Conservation (phyloP, 2,113 vertebrate genomes). For the Tenrec ecaudatus region DNA sequence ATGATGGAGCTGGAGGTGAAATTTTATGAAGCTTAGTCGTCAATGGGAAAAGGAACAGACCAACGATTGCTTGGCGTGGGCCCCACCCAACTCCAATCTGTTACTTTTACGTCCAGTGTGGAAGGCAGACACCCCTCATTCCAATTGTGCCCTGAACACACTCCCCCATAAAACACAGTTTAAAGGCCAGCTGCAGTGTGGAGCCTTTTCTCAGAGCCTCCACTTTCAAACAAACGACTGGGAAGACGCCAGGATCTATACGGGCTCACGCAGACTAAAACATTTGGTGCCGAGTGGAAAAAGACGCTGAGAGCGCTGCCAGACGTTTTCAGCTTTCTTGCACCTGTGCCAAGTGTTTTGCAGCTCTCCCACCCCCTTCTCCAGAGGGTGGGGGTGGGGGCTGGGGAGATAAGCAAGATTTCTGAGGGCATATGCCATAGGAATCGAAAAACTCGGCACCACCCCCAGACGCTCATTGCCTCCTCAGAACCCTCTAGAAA, state of each 20-base stretch:
- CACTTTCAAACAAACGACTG: constrained; percentile 83
- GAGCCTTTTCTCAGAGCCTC: constrained; percentile 82
- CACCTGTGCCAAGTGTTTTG: constrained; percentile 82
- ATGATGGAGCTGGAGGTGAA: constrained; percentile 76
- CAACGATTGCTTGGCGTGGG: constrained; percentile 66
- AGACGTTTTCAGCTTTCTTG: constrained; percentile 84
- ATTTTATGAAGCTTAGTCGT: constrained; percentile 70
- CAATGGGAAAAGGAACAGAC: constrained; percentile 70
- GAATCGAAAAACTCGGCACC: constrained; percentile 41
- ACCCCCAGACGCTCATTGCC: neutral
- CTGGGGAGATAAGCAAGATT: constrained; percentile 58
- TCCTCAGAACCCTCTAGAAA: neutral
- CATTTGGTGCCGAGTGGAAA: constrained; percentile 79
- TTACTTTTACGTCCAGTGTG: constrained; percentile 77
- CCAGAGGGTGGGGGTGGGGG: constrained; percentile 52
- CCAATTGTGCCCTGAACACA: constrained; percentile 78
- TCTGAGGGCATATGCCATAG: constrained; percentile 53
- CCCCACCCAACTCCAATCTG: constrained; percentile 77
- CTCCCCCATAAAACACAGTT: constrained; percentile 82
- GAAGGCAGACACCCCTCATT: constrained; percentile 67
- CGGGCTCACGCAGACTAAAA: constrained; percentile 87
- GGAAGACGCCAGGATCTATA: constrained; percentile 87
- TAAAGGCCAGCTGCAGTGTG: constrained; percentile 86
- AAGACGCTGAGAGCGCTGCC: constrained; percentile 80
- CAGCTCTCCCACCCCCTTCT: constrained; percentile 70